Percentiles rank a stretch among this genome's conserved stretches.
phyloP scores from a whole-genome alignment of 2,113 vertebrate genomes.

The Pteronura brasiliensis region DNA sequence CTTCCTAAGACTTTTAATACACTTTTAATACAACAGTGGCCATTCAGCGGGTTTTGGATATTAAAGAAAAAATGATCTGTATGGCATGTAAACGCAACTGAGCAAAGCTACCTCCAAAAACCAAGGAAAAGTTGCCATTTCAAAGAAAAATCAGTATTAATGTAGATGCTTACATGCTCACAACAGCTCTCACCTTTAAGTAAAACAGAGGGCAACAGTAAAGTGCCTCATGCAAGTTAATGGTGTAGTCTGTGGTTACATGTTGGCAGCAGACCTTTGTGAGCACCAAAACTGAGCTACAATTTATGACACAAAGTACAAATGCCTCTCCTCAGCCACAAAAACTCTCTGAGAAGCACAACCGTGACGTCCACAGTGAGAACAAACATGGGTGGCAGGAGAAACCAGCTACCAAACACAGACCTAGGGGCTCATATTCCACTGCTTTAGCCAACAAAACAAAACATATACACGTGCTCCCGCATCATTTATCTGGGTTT shows the following conservation, averaged over 20 bases:
- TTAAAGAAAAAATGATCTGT: background rate
- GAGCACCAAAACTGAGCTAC: background rate
- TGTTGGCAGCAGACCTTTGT: background rate
- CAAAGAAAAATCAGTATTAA: background rate
- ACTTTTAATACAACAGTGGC: background rate
- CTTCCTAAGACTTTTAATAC: background rate
- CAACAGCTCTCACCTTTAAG: background rate
- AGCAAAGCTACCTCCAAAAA: slow-evolving; percentile 18
- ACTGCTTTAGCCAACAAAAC: background rate
- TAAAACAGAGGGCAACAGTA: background rate
- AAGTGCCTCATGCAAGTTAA: background rate
- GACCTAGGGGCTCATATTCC: background rate
- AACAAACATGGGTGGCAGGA: background rate
- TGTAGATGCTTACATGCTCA: background rate
- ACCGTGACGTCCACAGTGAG: background rate
- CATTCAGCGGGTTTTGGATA: background rate
- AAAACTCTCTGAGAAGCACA: background rate
- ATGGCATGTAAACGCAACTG: background rate
- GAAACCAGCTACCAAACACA: background rate
- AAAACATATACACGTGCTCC: background rate
- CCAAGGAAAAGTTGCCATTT: background rate
- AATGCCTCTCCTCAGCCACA: background rate
- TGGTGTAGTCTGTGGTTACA: background rate
- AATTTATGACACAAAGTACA: background rate
- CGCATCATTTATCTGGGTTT: background rate